Percentiles rank a stretch among this genome's conserved stretches.
Conservation (phyloP, 1,140 invertebrate genomes). For the Drosophila tsacasi region DNA sequence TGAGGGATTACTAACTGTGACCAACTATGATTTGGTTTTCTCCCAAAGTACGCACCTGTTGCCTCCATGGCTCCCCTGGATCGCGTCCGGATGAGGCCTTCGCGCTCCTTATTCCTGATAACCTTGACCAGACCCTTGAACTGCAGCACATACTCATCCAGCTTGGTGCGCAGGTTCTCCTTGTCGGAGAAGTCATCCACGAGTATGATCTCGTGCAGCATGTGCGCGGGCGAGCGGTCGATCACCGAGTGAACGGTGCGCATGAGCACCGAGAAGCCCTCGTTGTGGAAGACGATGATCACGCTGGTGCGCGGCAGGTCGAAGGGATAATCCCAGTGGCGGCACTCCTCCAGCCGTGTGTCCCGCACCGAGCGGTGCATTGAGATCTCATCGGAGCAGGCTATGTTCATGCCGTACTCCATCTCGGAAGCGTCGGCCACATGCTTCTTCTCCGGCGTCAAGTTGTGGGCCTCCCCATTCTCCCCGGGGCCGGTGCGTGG, state of each 20-base stretch:
- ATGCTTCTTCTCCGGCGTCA: slow-evolving; percentile 87
- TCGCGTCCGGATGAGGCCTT: slow-evolving; percentile 96
- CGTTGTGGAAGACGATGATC: slow-evolving; percentile 99
- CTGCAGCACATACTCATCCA: slow-evolving; percentile 95
- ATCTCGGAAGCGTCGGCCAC: slow-evolving; percentile 90
- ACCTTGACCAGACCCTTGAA: slow-evolving; percentile 96
- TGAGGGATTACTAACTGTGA: background rate
- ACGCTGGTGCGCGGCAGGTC: slow-evolving; percentile 96
- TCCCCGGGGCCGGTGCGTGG: slow-evolving; percentile 92
- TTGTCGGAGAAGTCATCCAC: slow-evolving; percentile 99
- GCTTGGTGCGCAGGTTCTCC: slow-evolving; percentile 94
- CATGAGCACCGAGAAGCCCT: slow-evolving; percentile 97
- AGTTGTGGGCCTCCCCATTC: slow-evolving; percentile 87
- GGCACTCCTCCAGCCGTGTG: slow-evolving; percentile 95
- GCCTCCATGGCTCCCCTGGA: slow-evolving; percentile 97
- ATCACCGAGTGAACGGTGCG: slow-evolving; percentile 98
- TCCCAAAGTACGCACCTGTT: slow-evolving; percentile 87
- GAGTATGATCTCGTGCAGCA: slow-evolving; percentile 97
- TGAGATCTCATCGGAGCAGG: slow-evolving; percentile 97
- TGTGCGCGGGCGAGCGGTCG: slow-evolving; percentile 94
- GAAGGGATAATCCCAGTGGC: slow-evolving; percentile 97
- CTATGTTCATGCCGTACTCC: slow-evolving; percentile 99
- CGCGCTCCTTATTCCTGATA: slow-evolving; percentile 93
- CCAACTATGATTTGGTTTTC: background rate
- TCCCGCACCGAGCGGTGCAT: slow-evolving; percentile 93